Evolutionary conservation across 2,113 vertebrate species (phyloP).

Genomic region (Takifugu flavidus): DNA sequence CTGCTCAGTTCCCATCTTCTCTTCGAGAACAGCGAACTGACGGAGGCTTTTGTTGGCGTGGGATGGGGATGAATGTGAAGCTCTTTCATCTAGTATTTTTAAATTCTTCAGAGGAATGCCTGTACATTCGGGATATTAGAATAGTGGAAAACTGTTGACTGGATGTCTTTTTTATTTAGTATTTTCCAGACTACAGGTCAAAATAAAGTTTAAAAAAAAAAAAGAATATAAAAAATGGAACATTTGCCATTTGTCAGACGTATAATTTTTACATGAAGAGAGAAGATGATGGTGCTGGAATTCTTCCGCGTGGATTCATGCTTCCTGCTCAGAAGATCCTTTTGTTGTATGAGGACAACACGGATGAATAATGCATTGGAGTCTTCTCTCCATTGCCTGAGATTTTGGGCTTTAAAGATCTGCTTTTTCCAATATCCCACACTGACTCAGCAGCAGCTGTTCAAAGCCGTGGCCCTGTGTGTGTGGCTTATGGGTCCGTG

Average conservation of each 20-base stretch:
- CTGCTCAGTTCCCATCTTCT: background rate
- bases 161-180: background rate
- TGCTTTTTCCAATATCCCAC: slow-evolving; percentile 22
- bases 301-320: background rate
- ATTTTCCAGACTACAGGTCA: background rate
- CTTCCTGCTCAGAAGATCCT: slow-evolving; percentile 5
- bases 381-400: slow-evolving; percentile 9
- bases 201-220: background rate
- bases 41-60: background rate
- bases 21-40: background rate
- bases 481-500: slow-evolving; percentile 5
- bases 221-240: background rate
- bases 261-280: no score
- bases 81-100: no score
- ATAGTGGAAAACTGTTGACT: no score
- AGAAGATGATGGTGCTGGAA: background rate
- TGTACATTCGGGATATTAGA: no score
- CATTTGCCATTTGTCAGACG: no score
- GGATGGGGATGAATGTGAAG: no score
- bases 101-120: no score
- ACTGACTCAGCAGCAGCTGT: slow-evolving; percentile 7
- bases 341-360: slow-evolving; percentile 14
- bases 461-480: background rate
- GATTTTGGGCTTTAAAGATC: slow-evolving; percentile 37
- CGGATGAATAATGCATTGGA: slow-evolving; percentile 51